Evolutionary conservation across 2,797 vertebrate species (phyloP), one percentile per base, ranked within the genome.

Genomic region (Salmo trutta): DNA sequence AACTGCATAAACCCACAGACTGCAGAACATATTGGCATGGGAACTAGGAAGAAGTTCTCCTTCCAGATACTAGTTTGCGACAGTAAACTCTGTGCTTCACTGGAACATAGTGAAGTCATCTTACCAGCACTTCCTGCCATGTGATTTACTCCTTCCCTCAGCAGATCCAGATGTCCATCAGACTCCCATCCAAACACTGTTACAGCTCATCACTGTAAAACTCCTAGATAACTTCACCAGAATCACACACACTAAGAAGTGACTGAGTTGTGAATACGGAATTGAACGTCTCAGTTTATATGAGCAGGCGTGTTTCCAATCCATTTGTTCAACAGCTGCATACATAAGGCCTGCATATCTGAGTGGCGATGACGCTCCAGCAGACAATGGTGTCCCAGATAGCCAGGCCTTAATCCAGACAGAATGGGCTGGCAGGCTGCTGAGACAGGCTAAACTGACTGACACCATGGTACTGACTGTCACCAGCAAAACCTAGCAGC

Each of bases 321-420:
- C 41, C 5, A 15, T 72, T 27, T 72, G 47, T 27, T 72, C 47
- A 53, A 15, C 70, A 72, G 47, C 31, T 4, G n/a, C n/a, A 0
- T 47, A 15, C 56, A 47, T 12, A 47, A 47, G 12, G 0, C 8
- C 7, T 71, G 74, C 83, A 52, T 19, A 17, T 73, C 52, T 31
- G 47, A 54, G 19, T 16, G 19, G 10, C 2, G 27, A 24, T 21
- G 21, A 29, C 7, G 12, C 73, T 71, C 36, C 71, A 51, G 69
- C 77, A 16, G 84, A 92, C 89, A 92, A 91, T 87, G 86, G 78
- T 65, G 81, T 85, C 89, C 88, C 87, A 92, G 85, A 89, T 85
- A 84, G 74, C 5, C 33, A 33, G 33, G 80, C 85, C 83, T 87
- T 91, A 85, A 91, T 89, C 86, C 33, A 64, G 56, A 64, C 73